Evolutionary conservation across 2,113 vertebrate genomes (phyloP).

Genomic region (Fulmarus glacialis): DNA sequence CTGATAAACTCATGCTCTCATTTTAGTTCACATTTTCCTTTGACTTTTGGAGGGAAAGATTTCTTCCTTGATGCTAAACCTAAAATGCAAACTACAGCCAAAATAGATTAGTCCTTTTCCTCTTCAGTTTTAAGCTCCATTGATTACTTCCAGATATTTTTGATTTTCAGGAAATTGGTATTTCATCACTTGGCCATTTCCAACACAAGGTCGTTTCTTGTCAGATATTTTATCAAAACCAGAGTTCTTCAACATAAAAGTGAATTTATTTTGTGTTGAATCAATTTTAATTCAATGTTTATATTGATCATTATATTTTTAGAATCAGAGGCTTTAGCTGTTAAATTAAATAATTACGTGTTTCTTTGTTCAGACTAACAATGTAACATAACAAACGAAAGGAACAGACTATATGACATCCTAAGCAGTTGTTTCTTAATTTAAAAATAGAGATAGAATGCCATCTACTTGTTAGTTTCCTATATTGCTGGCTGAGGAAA

Average conservation of each 20-base stretch:
- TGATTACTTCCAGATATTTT: not conserved
- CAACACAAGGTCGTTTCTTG: not conserved
- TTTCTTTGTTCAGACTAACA: slow-evolving; percentile 13
- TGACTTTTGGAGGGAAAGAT: not conserved
- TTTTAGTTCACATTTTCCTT: not conserved
- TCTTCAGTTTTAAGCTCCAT: not conserved
- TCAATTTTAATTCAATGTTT: slow-evolving; percentile 7
- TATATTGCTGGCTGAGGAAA: slow-evolving; percentile 35
- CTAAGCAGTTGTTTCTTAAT: not conserved
- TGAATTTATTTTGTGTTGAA: not conserved
- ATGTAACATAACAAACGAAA: not conserved
- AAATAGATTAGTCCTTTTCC: not conserved
- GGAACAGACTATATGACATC: not conserved
- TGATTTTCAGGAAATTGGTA: not conserved
- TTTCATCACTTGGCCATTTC: not conserved
- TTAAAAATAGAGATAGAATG: slow-evolving; percentile 76
- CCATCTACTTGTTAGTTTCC: slow-evolving; percentile 78
- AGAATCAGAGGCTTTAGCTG: not conserved
- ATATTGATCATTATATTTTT: not conserved
- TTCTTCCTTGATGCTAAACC: not conserved
- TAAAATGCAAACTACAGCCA: not conserved
- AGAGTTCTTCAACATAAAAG: not conserved
- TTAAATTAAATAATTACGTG: slow-evolving; percentile 7
- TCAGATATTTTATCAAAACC: not conserved
- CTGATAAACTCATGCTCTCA: not conserved